phyloP scores from a whole-genome alignment of 1,140 invertebrate species.

The Holotrichia oblita region DNA sequence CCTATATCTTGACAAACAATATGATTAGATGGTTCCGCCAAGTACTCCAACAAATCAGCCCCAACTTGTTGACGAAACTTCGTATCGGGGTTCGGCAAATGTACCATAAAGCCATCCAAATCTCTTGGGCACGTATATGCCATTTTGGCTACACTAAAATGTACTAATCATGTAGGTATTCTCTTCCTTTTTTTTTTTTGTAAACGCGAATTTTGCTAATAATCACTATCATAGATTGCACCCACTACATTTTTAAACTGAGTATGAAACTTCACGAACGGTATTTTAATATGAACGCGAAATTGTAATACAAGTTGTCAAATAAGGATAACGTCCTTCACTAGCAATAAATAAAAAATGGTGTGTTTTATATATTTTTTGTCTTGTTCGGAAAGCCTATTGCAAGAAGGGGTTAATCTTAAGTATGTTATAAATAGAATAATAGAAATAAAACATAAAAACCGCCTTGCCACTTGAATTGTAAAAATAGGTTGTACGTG shows the following conservation, averaged over 20 bases:
- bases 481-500: constrained; percentile 41
- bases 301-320: constrained; percentile 37
- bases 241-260: constrained; percentile 9
- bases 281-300: not conserved
- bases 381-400: not conserved
- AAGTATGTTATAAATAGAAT: constrained; percentile 38
- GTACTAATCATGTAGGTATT: constrained; percentile 4
- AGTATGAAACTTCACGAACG: not conserved
- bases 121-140: constrained; percentile 72
- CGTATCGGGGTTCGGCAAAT: constrained; percentile 85
- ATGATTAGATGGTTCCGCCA: constrained; percentile 76
- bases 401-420: constrained; percentile 12
- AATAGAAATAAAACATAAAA: constrained; percentile 41
- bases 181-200: not conserved
- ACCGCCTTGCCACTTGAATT: constrained; percentile 33
- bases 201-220: constrained; percentile 15
- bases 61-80: constrained; percentile 85
- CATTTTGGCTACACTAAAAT: constrained; percentile 58
- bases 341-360: constrained; percentile 32
- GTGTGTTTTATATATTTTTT: constrained; percentile 10
- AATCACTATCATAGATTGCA: not conserved
- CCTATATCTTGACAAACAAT: constrained; percentile 88
- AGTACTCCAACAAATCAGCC: constrained; percentile 75
- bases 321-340: constrained; percentile 42
- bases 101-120: constrained; percentile 84